A percentile compares a stretch with the other conserved stretches of the same genome.
Conservation (phyloP, 2,797 vertebrate genomes). For the Pteronotus mesoamericanus region DNA sequence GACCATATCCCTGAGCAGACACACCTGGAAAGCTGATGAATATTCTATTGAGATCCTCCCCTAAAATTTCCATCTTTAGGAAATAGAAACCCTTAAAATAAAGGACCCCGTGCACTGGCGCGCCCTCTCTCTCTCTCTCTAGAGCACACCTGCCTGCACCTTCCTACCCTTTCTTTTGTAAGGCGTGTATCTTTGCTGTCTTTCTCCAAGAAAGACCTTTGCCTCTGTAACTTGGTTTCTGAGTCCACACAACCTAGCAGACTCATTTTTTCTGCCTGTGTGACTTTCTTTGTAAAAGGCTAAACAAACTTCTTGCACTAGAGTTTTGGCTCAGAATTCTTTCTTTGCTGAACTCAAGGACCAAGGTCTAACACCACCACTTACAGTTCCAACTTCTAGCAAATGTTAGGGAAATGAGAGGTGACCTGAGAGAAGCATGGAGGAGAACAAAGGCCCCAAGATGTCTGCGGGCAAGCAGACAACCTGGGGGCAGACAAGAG, state of each 20-base stretch:
- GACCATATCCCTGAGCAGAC: background rate
- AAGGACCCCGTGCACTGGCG: background rate
- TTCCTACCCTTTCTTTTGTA: background rate
- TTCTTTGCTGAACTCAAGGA: background rate
- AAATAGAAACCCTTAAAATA: background rate
- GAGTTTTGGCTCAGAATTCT: background rate
- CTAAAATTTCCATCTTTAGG: background rate
- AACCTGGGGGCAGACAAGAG: background rate
- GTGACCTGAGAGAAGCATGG: background rate
- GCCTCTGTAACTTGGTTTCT: background rate
- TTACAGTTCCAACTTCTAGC: background rate
- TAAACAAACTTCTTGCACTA: background rate
- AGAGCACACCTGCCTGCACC: background rate
- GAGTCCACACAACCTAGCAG: background rate
- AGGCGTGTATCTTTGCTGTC: background rate
- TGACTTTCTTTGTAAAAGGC: background rate
- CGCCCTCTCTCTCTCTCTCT: background rate
- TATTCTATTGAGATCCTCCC: background rate
- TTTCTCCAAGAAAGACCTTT: background rate
- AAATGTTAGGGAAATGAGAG: background rate
- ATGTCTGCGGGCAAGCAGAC: background rate
- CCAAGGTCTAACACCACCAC: background rate
- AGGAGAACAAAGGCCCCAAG: background rate
- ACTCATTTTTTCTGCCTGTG: background rate
- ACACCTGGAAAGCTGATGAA: background rate